phyloP scores from a whole-genome alignment of 2,113 vertebrate species.

The Ailuropoda melanoleuca region DNA sequence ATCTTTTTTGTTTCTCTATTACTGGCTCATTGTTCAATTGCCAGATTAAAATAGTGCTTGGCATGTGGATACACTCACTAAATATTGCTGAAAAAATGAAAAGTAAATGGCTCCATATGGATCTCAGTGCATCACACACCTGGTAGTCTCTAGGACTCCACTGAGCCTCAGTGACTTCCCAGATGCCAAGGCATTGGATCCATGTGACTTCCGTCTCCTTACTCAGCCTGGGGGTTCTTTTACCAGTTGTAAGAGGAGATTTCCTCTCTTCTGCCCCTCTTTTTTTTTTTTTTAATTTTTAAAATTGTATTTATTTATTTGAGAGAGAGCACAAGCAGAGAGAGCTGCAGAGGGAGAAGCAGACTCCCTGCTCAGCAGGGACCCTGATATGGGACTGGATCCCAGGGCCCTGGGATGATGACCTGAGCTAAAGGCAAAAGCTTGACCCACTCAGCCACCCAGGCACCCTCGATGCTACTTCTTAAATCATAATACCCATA shows the following conservation, averaged over 20 bases:
- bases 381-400: too few species aligned
- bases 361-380: too few species aligned
- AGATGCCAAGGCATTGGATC: background rate
- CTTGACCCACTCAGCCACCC: background rate
- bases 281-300: too few species aligned
- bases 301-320: too few species aligned
- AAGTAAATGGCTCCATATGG: background rate
- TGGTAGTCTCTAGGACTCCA: background rate
- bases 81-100: background rate
- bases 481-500: background rate
- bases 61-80: background rate
- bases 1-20: background rate
- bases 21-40: background rate
- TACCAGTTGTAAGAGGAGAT: background rate
- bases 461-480: background rate
- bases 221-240: background rate
- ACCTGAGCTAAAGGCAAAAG: background rate
- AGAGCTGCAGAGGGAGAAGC: too few species aligned
- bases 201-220: background rate
- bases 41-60: background rate
- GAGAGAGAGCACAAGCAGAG: too few species aligned
- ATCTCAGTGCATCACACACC: too few species aligned
- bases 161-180: background rate
- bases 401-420: background rate
- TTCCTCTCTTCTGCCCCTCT: background rate